Evolutionary conservation across 2,888 invertebrate species (phyloP).

Genomic region (Odontothrips loti): DNA sequence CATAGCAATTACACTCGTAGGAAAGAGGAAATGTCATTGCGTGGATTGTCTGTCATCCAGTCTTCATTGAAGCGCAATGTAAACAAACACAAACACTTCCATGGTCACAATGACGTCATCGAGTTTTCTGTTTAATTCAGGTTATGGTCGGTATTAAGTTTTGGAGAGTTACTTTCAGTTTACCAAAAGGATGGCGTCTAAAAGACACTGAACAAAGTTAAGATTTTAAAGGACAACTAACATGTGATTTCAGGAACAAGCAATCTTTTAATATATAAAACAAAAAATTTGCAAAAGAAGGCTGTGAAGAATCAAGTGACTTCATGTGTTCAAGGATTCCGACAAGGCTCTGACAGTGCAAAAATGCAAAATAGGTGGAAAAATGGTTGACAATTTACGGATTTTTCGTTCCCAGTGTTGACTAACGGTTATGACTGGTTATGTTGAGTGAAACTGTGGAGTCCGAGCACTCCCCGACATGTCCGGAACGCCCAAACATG

Average conservation of each 20-base stretch:
- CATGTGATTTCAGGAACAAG: too few species aligned
- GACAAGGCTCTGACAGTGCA: neutral
- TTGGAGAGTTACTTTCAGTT: too few species aligned
- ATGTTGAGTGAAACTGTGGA: neutral
- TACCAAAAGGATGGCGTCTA: too few species aligned
- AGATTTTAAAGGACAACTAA: too few species aligned
- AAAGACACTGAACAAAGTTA: too few species aligned
- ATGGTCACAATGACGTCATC: neutral
- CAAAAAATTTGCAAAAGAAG: too few species aligned
- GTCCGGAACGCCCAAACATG: conserved; percentile 23
- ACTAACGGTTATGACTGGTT: neutral
- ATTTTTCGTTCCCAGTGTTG: neutral
- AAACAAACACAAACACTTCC: neutral
- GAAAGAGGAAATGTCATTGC: neutral
- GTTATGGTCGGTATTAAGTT: too few species aligned
- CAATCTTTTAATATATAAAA: too few species aligned
- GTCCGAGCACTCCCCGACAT: conserved; percentile 2
- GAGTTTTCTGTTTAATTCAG: too few species aligned
- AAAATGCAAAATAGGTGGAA: conserved; percentile 23
- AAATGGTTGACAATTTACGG: conserved; percentile 25
- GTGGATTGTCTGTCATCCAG: neutral
- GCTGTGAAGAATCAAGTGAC: neutral
- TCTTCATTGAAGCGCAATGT: neutral
- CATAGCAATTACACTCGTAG: neutral
- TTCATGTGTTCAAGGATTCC: neutral